A percentile compares a stretch with the other conserved stretches of the same genome.
Conservation (phyloP, 2,113 vertebrate genomes). For the Phoenicopterus ruber region DNA sequence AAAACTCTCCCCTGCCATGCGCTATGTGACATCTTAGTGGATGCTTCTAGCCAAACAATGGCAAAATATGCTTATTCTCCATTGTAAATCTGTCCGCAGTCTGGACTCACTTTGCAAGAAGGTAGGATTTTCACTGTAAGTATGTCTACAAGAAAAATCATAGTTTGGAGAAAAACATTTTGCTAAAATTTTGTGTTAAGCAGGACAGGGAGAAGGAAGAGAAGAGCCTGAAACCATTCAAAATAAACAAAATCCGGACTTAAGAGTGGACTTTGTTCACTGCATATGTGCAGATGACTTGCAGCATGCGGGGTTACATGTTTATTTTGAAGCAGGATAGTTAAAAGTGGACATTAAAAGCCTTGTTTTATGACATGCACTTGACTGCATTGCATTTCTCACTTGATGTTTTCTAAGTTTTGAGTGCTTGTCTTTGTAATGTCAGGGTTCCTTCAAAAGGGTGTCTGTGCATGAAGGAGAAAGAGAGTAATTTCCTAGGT, state of each 20-base stretch:
- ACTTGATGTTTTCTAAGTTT: not conserved
- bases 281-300: not conserved
- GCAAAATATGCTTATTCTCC: not conserved
- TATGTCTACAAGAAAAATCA: not conserved
- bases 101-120: not conserved
- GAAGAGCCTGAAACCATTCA: not conserved
- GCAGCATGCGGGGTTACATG: not conserved
- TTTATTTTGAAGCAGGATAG: not conserved
- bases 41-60: not conserved
- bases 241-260: not conserved
- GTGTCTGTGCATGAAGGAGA: not conserved
- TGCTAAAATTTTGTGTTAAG: not conserved
- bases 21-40: not conserved
- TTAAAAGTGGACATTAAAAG: not conserved
- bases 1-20: not conserved
- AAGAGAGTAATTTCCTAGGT: not conserved
- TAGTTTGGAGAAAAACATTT: not conserved
- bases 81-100: not conserved
- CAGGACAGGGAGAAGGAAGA: not conserved
- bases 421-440: not conserved
- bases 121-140: not conserved
- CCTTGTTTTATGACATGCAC: not conserved
- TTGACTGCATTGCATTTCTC: not conserved
- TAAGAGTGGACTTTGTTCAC: not conserved
- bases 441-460: not conserved